Conservation (phyloP, 2,888 invertebrate species). For the Ptychoptera contaminata region DNA sequence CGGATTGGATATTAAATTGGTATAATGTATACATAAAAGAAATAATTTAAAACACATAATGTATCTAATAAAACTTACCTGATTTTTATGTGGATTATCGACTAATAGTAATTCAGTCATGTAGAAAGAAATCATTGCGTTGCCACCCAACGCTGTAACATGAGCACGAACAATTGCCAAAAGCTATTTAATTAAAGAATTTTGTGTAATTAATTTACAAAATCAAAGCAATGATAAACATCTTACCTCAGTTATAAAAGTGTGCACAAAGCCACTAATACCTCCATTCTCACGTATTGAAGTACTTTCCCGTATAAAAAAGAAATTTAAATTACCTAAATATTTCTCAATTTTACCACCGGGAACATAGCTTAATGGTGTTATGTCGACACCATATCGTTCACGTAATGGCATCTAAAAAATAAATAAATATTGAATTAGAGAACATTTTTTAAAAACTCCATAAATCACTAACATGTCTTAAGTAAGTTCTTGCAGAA, state of each 20-base stretch:
- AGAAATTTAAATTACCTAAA: constrained; percentile 81
- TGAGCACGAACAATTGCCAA: constrained; percentile 86
- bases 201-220: background rate
- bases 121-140: constrained; percentile 88
- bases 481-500: constrained; percentile 11
- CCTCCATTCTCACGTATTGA: constrained; percentile 85
- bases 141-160: constrained; percentile 84
- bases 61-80: constrained; percentile 40
- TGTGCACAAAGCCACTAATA: constrained; percentile 85
- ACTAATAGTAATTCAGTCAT: constrained; percentile 81
- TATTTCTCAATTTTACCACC: constrained; percentile 65
- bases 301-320: constrained; percentile 90
- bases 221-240: constrained; percentile 3
- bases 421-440: background rate
- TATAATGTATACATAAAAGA: background rate
- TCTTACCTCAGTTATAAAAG: constrained; percentile 77
- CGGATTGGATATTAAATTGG: background rate
- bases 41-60: background rate
- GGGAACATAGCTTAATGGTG: constrained; percentile 63
- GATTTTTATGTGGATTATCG: constrained; percentile 91
- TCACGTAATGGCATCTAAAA: constrained; percentile 25
- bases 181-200: constrained; percentile 24
- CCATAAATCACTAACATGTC: constrained; percentile 19
- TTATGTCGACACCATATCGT: constrained; percentile 54
- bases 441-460: background rate